phyloP scores from a whole-genome alignment of 1,140 invertebrate genomes.

The Drosophila carrolli region DNA sequence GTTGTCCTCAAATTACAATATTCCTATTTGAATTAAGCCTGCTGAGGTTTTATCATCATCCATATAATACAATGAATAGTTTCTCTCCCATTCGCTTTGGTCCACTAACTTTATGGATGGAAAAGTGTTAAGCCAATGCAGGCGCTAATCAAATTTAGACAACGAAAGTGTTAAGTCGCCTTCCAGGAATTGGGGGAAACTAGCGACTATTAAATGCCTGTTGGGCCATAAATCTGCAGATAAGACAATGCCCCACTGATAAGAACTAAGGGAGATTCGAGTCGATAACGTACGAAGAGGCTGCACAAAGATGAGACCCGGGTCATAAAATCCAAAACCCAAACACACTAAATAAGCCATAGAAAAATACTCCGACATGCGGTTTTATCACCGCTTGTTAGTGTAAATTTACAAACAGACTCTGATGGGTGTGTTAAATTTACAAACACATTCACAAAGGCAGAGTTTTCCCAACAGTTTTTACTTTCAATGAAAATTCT shows the following conservation, averaged over 20 bases:
- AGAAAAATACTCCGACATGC: constrained; percentile 22
- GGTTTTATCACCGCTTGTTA: constrained; percentile 75
- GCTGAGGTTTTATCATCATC: no score
- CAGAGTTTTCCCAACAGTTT: constrained; percentile 41
- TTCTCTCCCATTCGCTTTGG: constrained; percentile 1
- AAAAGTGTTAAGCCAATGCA: constrained; percentile 30
- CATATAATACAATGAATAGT: neutral
- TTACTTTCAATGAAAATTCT: constrained; percentile 67
- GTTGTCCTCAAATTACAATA: no score
- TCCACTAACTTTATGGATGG: neutral
- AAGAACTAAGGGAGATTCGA: constrained; percentile 45
- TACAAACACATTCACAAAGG: constrained; percentile 48
- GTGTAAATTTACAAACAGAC: constrained; percentile 72
- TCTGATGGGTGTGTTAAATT: constrained; percentile 36
- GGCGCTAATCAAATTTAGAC: constrained; percentile 67
- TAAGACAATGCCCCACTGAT: constrained; percentile 53
- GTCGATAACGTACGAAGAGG: constrained; percentile 49
- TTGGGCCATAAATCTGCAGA: constrained; percentile 56
- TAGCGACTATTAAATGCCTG: constrained; percentile 35
- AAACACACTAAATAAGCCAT: constrained; percentile 40
- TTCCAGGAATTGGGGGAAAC: constrained; percentile 56
- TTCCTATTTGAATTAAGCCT: no score
- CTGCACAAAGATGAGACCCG: constrained; percentile 47
- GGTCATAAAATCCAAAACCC: constrained; percentile 35
- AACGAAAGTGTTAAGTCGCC: constrained; percentile 68